A percentile compares a stretch with the other conserved stretches of the same genome.
phyloP scores from a whole-genome alignment of 1,140 invertebrate species.

The Caenorhabditis brenneri region DNA sequence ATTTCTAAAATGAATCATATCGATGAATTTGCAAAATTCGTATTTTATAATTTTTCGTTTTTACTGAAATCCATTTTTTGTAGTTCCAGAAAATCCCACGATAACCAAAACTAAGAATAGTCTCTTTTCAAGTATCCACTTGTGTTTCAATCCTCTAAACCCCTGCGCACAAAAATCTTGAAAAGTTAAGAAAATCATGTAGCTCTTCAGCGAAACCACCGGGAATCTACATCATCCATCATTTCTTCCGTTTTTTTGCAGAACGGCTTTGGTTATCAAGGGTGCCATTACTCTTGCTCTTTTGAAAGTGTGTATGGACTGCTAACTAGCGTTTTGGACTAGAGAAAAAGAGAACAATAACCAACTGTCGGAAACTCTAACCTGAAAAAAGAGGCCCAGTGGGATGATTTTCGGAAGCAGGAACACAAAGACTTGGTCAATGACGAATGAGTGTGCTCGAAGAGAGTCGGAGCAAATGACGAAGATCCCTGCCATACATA shows the following conservation, averaged over 20 bases:
- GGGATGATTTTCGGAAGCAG: constrained; percentile 62
- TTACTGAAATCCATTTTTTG: no score
- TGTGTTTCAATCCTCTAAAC: constrained; percentile 20
- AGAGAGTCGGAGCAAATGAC: constrained; percentile 63
- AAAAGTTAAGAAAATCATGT: constrained; percentile 23
- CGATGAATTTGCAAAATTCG: no score
- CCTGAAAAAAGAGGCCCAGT: constrained; percentile 60
- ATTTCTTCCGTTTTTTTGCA: neutral
- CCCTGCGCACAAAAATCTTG: neutral
- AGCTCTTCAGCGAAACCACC: neutral
- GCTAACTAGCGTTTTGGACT: neutral
- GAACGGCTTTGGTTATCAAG: neutral
- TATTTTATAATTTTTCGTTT: no score
- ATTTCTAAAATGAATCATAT: no score
- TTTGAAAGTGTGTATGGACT: constrained; percentile 7
- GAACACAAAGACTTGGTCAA: constrained; percentile 62
- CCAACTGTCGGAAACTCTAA: no score
- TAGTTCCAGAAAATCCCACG: no score
- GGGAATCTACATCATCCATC: neutral
- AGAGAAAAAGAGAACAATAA: neutral
- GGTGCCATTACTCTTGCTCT: neutral
- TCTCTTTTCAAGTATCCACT: neutral
- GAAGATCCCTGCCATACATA: constrained; percentile 61
- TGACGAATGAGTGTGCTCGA: constrained; percentile 55
- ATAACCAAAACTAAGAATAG: neutral